phyloP scores from a whole-genome alignment of 2,888 invertebrate species.

The Lottia scabra region DNA sequence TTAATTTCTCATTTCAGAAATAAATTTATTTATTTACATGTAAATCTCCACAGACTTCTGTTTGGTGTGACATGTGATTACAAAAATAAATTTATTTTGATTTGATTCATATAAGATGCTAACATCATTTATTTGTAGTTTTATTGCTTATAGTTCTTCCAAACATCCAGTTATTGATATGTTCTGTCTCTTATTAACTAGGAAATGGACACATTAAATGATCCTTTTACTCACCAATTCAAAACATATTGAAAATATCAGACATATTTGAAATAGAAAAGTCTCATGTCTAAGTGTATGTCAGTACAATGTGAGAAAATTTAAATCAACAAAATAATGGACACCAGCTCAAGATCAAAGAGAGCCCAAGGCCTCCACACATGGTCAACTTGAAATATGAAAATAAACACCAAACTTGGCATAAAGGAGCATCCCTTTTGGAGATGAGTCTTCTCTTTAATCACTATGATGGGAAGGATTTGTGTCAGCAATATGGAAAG shows the following conservation, averaged over 20 bases:
- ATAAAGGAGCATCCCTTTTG: background rate
- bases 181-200: too few species aligned
- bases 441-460: too few species aligned
- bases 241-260: background rate
- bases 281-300: background rate
- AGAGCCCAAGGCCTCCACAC: background rate
- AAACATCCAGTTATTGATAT: too few species aligned
- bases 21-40: too few species aligned
- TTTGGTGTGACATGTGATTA: too few species aligned
- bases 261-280: background rate
- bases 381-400: background rate
- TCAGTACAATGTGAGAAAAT: background rate
- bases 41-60: too few species aligned
- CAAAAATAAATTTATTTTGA: too few species aligned
- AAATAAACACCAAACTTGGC: background rate
- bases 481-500: background rate
- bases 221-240: background rate
- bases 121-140: too few species aligned
- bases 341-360: background rate
- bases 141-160: too few species aligned
- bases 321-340: slow-evolving; percentile 3
- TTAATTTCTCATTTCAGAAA: too few species aligned
- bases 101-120: too few species aligned
- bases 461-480: background rate
- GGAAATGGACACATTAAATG: too few species aligned